Conservation (phyloP, 2,797 vertebrate genomes). For the Silurus aristotelis region DNA sequence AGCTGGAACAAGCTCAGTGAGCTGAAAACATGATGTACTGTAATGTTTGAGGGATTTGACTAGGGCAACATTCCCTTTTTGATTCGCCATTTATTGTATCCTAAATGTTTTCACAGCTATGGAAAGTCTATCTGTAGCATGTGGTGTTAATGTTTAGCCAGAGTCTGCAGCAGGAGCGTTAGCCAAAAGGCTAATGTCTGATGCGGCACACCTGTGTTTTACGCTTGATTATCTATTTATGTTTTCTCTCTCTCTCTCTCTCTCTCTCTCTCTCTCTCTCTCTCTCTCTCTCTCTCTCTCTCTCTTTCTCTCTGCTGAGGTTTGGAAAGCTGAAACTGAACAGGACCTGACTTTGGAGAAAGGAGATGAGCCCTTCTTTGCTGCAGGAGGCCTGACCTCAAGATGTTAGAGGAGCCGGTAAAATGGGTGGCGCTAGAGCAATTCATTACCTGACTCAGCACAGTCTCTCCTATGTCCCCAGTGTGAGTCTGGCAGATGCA, state of each 20-base stretch:
- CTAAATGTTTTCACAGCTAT: background rate
- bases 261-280: background rate
- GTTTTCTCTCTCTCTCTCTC: background rate
- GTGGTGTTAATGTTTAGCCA: background rate
- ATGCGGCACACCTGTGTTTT: conserved; percentile 21
- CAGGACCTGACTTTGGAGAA: background rate
- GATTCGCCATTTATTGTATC: background rate
- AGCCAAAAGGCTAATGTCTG: conserved; percentile 8
- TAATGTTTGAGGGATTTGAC: background rate
- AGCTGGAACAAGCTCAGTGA: background rate
- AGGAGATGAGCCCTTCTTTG: background rate
- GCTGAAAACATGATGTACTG: background rate
- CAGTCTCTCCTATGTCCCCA: background rate
- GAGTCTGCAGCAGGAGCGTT: background rate
- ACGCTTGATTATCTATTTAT: conserved; percentile 5
- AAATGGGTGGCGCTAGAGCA: background rate
- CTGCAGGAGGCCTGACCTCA: conserved; percentile 7
- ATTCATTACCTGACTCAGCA: background rate
- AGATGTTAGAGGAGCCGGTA: background rate
- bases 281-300: background rate
- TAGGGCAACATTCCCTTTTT: background rate
- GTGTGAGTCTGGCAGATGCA: background rate
- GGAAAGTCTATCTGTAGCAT: conserved; percentile 1
- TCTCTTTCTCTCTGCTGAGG: background rate
- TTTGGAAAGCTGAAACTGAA: background rate